Base-by-base conservation (phyloP, 2,888 invertebrate species). In the Pammene aurita region DNA sequence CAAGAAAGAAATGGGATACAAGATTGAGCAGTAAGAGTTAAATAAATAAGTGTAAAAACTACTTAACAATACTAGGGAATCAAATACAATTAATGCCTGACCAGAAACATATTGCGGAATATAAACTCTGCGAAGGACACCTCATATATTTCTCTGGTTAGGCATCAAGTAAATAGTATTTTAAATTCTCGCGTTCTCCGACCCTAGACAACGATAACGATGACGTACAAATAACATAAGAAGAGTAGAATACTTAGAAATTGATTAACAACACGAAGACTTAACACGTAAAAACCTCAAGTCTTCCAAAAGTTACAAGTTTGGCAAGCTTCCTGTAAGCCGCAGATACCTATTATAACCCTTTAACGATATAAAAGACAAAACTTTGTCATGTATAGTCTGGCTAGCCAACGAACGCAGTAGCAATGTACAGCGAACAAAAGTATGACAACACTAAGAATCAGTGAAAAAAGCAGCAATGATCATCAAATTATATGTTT, bases 1-100 rank as follows among this genome's bases (percentile, higher is more conserved):
- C 44, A 41, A 35, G 41, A 77, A 71, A 50, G 64, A 74, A 77
- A 78, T 75, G 71, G 74, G 77, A 79, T 77, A 80, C 70, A 81
- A 80, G 74, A 82, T 88, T 86, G 87, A 88, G 86, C 88, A 85
- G 78, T 34, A 66, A 50, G 38, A 79, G 81, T 80, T 82, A 75
- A 83, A 83, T 82, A 85, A 84, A 84, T 83, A 84, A 77, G 77
- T 76, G 79, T 83, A 80, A 83, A 83, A 87, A 84, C 84, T 85
- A 87, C 81, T 84, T 85, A 86, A 80, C 77, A 73, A 71, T 66
- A 72, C 70, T 72, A 75, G 34, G 67, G 67, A 76, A 76, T 63
- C 69, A 48, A 71, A 66, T 72, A 74, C 77, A 72, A 74, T n/a
- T 44, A 44, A 7, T 6, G 42, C 44, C 26, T 0, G 0, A 10